These are phyloP conservation scores for Spodoptera littoralis DNA, from an alignment of 2,888 invertebrate genomes.

Conservation along the genomic window DNA sequence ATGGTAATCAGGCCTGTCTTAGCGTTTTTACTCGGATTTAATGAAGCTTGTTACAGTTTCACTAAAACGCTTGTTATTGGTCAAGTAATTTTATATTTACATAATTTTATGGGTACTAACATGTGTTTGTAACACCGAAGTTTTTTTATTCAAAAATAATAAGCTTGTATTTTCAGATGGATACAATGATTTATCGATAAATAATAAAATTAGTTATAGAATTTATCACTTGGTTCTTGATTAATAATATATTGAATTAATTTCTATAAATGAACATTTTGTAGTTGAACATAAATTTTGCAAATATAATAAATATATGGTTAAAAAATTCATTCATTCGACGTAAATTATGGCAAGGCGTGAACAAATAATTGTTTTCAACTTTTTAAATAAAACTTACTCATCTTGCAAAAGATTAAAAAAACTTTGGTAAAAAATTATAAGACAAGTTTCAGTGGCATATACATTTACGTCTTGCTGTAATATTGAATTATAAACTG, in stretches of 20 bases:
- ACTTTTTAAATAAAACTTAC: background rate
- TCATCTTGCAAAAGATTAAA: too few relatives aligned
- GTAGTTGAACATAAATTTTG: too few relatives aligned
- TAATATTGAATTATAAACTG: slow-evolving; percentile 17
- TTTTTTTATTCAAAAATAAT: slow-evolving; percentile 14
- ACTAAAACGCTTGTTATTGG: slow-evolving; percentile 40
- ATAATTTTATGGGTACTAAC: slow-evolving; percentile 41
- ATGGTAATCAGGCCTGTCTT: slow-evolving; percentile 49
- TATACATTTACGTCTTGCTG: slow-evolving; percentile 29
- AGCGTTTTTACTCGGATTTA: slow-evolving; percentile 49
- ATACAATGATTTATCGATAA: too few relatives aligned
- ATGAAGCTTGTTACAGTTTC: slow-evolving; percentile 48
- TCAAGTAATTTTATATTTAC: slow-evolving; percentile 40
- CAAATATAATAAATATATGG: too few relatives aligned
- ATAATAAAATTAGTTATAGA: too few relatives aligned
- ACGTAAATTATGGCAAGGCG: slow-evolving; percentile 27
- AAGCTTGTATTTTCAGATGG: background rate
- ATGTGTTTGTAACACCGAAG: slow-evolving; percentile 17
- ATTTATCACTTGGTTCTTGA: too few relatives aligned
- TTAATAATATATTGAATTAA: too few relatives aligned
- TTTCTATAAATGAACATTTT: too few relatives aligned
- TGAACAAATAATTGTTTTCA: slow-evolving; percentile 24
- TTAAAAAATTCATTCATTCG: too few relatives aligned
- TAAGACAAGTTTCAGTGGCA: too few relatives aligned
- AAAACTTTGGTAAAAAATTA: too few relatives aligned